These are phyloP conservation scores for Sisor rabdophorus DNA, from an alignment of 2,113 vertebrate genomes.

Conservation along the genomic window DNA sequence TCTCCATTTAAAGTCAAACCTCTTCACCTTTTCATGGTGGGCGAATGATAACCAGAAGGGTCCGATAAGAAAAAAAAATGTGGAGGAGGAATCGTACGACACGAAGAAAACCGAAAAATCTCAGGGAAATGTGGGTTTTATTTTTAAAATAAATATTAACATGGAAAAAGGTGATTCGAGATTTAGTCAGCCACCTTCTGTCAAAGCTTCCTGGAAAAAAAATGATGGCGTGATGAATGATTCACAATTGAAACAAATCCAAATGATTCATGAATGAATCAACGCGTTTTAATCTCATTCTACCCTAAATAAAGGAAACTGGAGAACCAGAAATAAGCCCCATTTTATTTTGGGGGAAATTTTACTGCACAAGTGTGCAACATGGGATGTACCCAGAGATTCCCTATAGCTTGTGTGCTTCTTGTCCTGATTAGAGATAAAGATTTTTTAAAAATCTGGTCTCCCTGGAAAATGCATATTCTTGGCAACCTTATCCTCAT, in stretches of 20 bases:
- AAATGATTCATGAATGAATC: background rate
- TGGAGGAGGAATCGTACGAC: conserved; percentile 18
- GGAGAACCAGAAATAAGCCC: too few species aligned
- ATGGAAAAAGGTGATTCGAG: conserved; percentile 1
- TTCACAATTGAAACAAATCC: background rate
- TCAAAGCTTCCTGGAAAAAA: background rate
- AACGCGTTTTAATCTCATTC: too few species aligned
- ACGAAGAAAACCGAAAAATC: background rate
- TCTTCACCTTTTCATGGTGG: background rate
- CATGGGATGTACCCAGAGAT: too few species aligned
- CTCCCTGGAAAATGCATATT: background rate
- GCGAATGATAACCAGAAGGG: conserved; percentile 1
- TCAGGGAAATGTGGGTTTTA: background rate
- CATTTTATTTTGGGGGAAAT: too few species aligned
- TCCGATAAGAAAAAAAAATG: background rate
- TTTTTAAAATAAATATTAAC: conserved; percentile 1
- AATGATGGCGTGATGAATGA: background rate
- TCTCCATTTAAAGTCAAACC: too few species aligned
- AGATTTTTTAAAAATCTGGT: background rate
- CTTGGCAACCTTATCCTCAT: background rate
- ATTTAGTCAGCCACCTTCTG: conserved; percentile 1
- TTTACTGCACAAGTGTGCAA: too few species aligned
- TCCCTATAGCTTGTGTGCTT: background rate
- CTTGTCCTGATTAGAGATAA: background rate
- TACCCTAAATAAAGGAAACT: too few species aligned